phyloP scores from a whole-genome alignment of 2,888 invertebrate species.

The Clusia tigrina region DNA sequence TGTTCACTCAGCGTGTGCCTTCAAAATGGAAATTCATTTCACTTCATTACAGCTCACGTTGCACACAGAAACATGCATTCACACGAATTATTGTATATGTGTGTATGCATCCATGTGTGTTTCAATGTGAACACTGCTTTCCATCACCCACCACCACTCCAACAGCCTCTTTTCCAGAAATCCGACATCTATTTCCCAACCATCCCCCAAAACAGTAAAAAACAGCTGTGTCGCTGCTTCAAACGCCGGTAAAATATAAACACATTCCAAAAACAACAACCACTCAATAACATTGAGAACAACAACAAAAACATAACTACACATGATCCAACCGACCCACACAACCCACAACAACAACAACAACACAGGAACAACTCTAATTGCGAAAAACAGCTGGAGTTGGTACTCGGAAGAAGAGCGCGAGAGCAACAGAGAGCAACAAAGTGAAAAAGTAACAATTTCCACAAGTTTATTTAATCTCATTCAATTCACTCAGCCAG shows the following conservation, averaged over 20 bases:
- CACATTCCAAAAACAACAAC: constrained; percentile 3
- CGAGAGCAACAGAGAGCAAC: background rate
- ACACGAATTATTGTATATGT: too few species aligned
- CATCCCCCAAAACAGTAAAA: background rate
- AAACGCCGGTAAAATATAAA: constrained; percentile 13
- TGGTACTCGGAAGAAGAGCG: background rate
- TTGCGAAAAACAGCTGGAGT: constrained; percentile 20
- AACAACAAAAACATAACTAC: constrained; percentile 15
- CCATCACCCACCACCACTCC: background rate
- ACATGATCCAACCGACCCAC: too few species aligned
- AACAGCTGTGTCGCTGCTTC: background rate
- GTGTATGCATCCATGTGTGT: too few species aligned
- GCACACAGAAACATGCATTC: too few species aligned
- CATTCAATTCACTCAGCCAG: background rate
- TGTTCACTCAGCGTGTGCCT: too few species aligned
- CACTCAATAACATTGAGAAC: background rate
- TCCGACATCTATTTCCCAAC: background rate
- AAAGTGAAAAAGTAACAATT: background rate
- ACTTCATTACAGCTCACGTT: too few species aligned
- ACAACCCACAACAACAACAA: too few species aligned
- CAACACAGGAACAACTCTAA: constrained; percentile 3
- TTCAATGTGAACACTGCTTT: too few species aligned
- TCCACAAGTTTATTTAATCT: background rate
- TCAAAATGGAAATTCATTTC: too few species aligned
- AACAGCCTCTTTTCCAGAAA: background rate